Conservation (phyloP, 2,888 invertebrate species). For the Cataglyphis albicans region DNA sequence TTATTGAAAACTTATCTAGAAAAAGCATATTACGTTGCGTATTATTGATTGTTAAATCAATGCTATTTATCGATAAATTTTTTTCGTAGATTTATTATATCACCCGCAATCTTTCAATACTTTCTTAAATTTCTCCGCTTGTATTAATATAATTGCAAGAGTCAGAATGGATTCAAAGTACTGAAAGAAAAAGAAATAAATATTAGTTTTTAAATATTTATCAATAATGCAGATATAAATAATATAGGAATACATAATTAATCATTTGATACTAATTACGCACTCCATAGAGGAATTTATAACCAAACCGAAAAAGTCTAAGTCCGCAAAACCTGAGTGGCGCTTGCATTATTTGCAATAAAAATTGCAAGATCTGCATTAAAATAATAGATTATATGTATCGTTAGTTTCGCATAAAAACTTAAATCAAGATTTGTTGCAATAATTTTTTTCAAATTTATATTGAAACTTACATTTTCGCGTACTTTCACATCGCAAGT, state of each 20-base stretch:
- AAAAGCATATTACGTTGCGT: neutral
- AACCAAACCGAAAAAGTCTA: constrained; percentile 25
- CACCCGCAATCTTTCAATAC: neutral
- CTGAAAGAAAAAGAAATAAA: constrained; percentile 5
- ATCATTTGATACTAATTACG: neutral
- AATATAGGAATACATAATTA: neutral
- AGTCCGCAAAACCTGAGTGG: constrained; percentile 7
- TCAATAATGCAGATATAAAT: neutral
- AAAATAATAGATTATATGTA: neutral
- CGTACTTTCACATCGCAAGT: neutral
- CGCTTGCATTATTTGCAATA: constrained; percentile 6
- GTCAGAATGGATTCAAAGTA: constrained; percentile 12
- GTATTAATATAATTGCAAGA: constrained; percentile 21
- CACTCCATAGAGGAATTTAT: constrained; percentile 17
- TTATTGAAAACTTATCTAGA: neutral
- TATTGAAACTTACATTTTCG: constrained; percentile 11
- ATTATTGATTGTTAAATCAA: neutral
- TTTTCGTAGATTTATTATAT: neutral
- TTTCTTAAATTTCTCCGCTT: neutral
- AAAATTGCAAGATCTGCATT: constrained; percentile 20
- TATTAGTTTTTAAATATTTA: neutral
- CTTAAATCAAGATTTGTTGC: neutral
- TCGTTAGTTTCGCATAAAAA: neutral
- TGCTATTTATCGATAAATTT: neutral
- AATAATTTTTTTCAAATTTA: constrained; percentile 1